Base-by-base conservation (phyloP, 2,113 vertebrate species). In the Pithys albifrons region DNA sequence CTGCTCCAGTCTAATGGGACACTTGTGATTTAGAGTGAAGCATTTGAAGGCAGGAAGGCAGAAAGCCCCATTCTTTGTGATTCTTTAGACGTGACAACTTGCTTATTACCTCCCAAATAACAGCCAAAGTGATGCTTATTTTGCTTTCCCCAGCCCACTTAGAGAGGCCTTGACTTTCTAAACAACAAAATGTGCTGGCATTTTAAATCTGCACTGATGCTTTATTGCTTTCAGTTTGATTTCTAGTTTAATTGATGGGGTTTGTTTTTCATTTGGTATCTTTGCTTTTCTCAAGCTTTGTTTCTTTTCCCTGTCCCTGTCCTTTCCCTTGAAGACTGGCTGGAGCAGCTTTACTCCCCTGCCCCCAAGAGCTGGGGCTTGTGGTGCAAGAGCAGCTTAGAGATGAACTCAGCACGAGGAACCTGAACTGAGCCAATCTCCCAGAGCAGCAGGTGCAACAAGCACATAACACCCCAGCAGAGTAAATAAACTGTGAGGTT, bases 61-160 rank as follows among this genome's bases (percentile, higher is more conserved):
- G 69, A 86, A 86, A 94, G 31, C 15, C 15, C 25, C 25, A 5
- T 83, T 90, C 57, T 71, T 82, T 67, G 33, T 64, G 27, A 72
- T 73, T 77, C 65, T 76, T 95, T 75, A 95, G 85, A 69, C 37
- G 35, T 61, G 82, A 80, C 85, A 81, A 51, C 66, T 77, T 74
- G 71, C 67, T 83, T 73, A 88, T 94, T 86, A 88, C 41, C 22
- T 95, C 73, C 65, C 64, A 92, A 91, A 72, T 67, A 94, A 94
- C 75, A 12, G 31, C 48, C 67, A 64, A 93, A 88, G 17, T 14
- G 24, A 43, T 69, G 33, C 66, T 95, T 91, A 71, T 92, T 94
- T 45, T 76, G 39, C 46, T 74, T 76, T 84, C 46, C 85, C 28
- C 35, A 28, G 15, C 15, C 39, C 85, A 41, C 83, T 95, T 77